These are phyloP conservation scores for Vulpes ferrilata DNA, from an alignment of 2,113 vertebrate genomes.

Conservation along the genomic window DNA sequence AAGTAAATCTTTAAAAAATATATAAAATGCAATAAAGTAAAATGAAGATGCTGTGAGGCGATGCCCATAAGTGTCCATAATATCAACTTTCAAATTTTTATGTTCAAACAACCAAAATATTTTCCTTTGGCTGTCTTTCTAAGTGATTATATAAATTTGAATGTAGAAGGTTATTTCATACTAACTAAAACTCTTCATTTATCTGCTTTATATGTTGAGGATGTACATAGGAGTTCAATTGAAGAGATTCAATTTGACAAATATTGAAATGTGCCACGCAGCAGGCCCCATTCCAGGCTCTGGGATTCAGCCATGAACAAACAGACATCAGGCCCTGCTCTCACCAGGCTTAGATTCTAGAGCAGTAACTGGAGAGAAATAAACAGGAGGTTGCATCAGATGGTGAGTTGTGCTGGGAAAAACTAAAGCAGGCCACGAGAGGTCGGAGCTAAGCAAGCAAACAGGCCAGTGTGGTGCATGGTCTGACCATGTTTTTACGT, in stretches of 20 bases:
- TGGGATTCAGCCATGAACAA: not conserved
- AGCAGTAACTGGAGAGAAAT: not conserved
- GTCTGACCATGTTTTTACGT: not conserved
- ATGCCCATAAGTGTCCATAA: not conserved
- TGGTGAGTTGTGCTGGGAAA: not conserved
- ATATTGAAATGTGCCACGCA: not conserved
- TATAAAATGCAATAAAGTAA: not conserved
- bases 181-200: not conserved
- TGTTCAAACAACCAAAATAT: not conserved
- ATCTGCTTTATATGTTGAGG: not conserved
- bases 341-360: not conserved
- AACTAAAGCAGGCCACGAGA: not conserved
- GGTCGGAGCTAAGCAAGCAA: no score
- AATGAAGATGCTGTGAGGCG: not conserved
- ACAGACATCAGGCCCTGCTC: not conserved
- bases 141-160: not conserved
- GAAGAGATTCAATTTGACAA: not conserved
- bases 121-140: not conserved
- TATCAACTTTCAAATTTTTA: not conserved
- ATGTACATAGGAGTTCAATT: not conserved
- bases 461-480: not conserved
- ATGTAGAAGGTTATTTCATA: not conserved
- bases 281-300: not conserved
- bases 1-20: not conserved
- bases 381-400: fast-evolving